phyloP scores from a whole-genome alignment of 1,140 invertebrate genomes.

The Leptinotarsa texana region DNA sequence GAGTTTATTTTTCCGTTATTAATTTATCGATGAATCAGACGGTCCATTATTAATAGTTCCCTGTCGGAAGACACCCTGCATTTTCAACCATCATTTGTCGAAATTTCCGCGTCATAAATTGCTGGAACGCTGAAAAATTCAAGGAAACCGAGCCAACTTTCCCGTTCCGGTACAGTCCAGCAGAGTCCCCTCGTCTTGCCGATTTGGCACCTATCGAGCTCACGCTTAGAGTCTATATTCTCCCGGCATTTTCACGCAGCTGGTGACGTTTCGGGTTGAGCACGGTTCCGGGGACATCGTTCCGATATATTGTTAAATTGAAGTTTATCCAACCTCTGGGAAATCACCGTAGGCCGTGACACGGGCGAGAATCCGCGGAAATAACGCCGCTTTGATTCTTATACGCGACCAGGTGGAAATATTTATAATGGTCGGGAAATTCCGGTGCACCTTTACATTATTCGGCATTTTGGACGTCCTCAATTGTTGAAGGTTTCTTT shows the following conservation, averaged over 20 bases:
- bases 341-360: slow-evolving; percentile 52
- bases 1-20: not conserved
- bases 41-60: slow-evolving; percentile 4
- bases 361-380: slow-evolving; percentile 36
- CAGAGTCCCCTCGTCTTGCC: not conserved
- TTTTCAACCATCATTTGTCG: not conserved
- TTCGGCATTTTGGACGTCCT: slow-evolving; percentile 21
- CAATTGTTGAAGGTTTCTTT: not conserved
- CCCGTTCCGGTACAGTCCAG: not conserved
- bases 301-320: slow-evolving; percentile 55
- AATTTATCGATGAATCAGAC: not conserved
- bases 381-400: slow-evolving; percentile 46
- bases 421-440: slow-evolving; percentile 47
- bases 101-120: slow-evolving; percentile 1
- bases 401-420: slow-evolving; percentile 47
- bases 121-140: not conserved
- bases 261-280: not conserved
- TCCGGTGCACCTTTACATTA: slow-evolving; percentile 39
- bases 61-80: not conserved
- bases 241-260: not conserved
- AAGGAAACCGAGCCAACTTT: not conserved
- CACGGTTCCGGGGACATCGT: slow-evolving; percentile 5
- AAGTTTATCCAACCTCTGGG: slow-evolving; percentile 55
- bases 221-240: not conserved
- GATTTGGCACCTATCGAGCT: not conserved